A percentile compares a stretch with the other conserved stretches of the same genome.
These are phyloP conservation scores for Scaptomyza parva DNA, from an alignment of 2,888 invertebrate species.

Conservation along the genomic window DNA sequence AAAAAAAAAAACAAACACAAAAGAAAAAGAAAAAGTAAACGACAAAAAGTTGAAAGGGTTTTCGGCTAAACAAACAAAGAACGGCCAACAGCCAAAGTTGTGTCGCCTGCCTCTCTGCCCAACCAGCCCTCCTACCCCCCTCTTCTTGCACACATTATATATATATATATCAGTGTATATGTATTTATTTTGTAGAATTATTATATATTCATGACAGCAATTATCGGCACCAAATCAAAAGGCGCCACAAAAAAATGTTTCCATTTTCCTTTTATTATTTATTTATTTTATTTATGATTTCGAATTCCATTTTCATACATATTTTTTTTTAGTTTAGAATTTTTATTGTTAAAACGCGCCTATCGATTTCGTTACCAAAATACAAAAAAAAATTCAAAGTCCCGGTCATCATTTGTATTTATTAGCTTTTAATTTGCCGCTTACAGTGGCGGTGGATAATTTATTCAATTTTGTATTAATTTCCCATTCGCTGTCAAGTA, in stretches of 20 bases:
- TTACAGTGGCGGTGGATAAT: slow-evolving; percentile 36
- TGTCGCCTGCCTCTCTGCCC: slow-evolving; percentile 10
- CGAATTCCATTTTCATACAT: slow-evolving; percentile 31
- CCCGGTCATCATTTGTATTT: slow-evolving; percentile 47
- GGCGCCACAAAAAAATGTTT: slow-evolving; percentile 34
- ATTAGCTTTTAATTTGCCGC: slow-evolving; percentile 54
- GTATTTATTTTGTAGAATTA: slow-evolving; percentile 33
- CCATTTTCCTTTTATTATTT: slow-evolving; percentile 43
- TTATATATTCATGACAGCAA: slow-evolving; percentile 75
- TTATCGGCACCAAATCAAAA: slow-evolving; percentile 75
- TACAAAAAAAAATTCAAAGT: slow-evolving; percentile 28
- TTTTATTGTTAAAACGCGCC: slow-evolving; percentile 24
- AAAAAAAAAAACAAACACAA: slow-evolving; percentile 14
- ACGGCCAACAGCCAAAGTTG: slow-evolving; percentile 19
- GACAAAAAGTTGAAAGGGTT: slow-evolving; percentile 60
- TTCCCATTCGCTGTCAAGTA: slow-evolving; percentile 52
- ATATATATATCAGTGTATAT: neutral
- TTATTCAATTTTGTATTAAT: slow-evolving; percentile 39
- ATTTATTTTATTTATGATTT: slow-evolving; percentile 36
- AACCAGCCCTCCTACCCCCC: slow-evolving; percentile 9
- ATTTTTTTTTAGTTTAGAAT: slow-evolving; percentile 34
- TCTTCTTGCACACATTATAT: neutral
- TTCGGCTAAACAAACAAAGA: slow-evolving; percentile 56
- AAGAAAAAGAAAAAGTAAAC: neutral
- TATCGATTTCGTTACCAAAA: slow-evolving; percentile 40